phyloP scores from a whole-genome alignment of 2,113 vertebrate species.

The Leucoraja erinaceus region DNA sequence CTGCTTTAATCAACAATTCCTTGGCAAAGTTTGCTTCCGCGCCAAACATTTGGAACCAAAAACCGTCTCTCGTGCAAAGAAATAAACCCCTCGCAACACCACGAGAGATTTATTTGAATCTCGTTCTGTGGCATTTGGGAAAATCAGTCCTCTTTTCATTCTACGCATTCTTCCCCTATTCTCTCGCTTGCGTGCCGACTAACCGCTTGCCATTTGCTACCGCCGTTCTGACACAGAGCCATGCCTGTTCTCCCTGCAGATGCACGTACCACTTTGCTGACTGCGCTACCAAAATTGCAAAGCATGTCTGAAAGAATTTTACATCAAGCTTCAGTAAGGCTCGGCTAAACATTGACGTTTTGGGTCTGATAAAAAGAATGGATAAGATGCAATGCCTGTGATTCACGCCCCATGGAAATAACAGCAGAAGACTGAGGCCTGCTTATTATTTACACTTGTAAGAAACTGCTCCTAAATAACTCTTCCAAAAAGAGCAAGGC shows the following conservation, averaged over 20 bases:
- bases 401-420: neutral
- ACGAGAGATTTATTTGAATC: slow-evolving; percentile 21
- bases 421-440: neutral
- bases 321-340: neutral
- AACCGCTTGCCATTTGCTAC: neutral
- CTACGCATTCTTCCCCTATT: slow-evolving; percentile 18
- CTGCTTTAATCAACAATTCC: slow-evolving; percentile 18
- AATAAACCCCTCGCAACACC: slow-evolving; percentile 9
- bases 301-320: neutral
- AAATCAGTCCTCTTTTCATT: slow-evolving; percentile 24
- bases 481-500: neutral
- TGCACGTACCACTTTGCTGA: neutral
- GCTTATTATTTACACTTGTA: neutral
- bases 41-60: slow-evolving; percentile 19
- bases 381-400: neutral
- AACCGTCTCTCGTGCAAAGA: slow-evolving; percentile 4
- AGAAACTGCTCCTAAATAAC: neutral
- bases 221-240: neutral
- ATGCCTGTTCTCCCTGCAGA: slow-evolving; percentile 16
- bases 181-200: neutral
- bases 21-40: neutral
- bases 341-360: neutral
- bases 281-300: neutral
- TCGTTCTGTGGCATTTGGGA: slow-evolving; percentile 23
- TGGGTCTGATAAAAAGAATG: neutral